A percentile compares a stretch with the other conserved stretches of the same genome.
Conservation (phyloP, 2,797 vertebrate species). For the Chelidonichthys spinosus region DNA sequence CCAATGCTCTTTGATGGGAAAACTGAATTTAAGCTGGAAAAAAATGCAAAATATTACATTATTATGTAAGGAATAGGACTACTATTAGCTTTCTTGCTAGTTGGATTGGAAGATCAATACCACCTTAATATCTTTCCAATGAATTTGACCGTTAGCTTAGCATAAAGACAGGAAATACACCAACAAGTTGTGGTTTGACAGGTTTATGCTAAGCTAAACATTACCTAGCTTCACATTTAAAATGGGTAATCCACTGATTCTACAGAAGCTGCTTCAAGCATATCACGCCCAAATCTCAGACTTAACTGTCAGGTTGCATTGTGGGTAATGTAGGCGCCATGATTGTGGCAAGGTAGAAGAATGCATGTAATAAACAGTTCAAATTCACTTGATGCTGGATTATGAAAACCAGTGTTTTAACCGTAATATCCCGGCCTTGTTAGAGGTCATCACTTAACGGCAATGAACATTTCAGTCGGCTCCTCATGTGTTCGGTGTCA, state of each 20-base stretch:
- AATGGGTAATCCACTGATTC: background rate
- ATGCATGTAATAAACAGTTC: background rate
- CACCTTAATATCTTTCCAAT: background rate
- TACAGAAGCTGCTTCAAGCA: background rate
- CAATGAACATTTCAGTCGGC: constrained; percentile 12
- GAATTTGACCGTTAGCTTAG: background rate
- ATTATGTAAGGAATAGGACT: background rate
- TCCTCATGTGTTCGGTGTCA: constrained; percentile 33
- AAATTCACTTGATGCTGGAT: background rate
- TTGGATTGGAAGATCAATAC: background rate
- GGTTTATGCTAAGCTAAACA: background rate
- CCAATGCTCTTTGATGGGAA: too few relatives aligned
- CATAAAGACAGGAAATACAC: background rate
- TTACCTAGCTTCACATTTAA: constrained; percentile 2
- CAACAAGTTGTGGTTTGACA: background rate
- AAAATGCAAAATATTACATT: background rate
- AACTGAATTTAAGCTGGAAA: too few relatives aligned
- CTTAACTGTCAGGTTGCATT: background rate
- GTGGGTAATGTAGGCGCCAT: background rate
- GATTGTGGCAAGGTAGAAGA: background rate
- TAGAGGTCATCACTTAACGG: constrained; percentile 28
- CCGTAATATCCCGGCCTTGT: constrained; percentile 1
- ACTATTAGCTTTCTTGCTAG: background rate
- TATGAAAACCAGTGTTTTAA: constrained; percentile 12
- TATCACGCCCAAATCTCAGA: background rate